Base-by-base conservation (phyloP, 53 echinoderm and acorn worm species). In the Holothuria scabra region DNA sequence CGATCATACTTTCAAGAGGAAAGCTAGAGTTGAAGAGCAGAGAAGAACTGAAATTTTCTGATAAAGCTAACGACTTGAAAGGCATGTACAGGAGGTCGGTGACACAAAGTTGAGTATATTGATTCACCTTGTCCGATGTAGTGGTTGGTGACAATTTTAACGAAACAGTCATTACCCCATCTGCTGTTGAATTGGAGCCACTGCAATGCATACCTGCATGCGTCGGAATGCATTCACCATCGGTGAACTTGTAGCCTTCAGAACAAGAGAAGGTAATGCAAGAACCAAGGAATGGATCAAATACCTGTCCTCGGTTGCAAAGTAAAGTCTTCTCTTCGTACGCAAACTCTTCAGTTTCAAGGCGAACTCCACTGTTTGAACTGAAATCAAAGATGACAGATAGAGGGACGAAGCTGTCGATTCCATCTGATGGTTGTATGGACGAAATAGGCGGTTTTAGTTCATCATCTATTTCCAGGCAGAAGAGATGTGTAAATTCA, bases 311-410 rank as follows among this genome's bases (percentile, higher is more conserved):
- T 12, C 24, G 6, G 22, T 46, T 46, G 46, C 74, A 23, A 0
- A n/a, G 4, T 21, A 8, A 21, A 18, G 8, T 74, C 1, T 41
- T 26, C n/a, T 21, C 22, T 8, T 41, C 7, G 19, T 29, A 70
- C 16, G 11, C 20, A 20, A 74, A 21, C 1, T 49, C 74, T 24
- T 41, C 74, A n/a, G 24, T 41, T 46, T 74, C 74, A 10, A 74
- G 24, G 11, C 49, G 41, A n/a, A 41, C 41, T 37, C 44, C 49
- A 74, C 74, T 74, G 11, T 26, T 9, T 13, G 74, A 74, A 37
- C 21, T 74, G 25, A 74, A 74, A 21, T 74, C 74, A 26, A 74
- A 74, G 32, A 74, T 26, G 19, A 74, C 18, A 3, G 74, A 74
- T 10, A 74, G 37, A 9, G 74, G 49, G 46, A 48, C 49, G 8